Conservation (phyloP, 2,888 invertebrate genomes). For the Calephelis perditalis region DNA sequence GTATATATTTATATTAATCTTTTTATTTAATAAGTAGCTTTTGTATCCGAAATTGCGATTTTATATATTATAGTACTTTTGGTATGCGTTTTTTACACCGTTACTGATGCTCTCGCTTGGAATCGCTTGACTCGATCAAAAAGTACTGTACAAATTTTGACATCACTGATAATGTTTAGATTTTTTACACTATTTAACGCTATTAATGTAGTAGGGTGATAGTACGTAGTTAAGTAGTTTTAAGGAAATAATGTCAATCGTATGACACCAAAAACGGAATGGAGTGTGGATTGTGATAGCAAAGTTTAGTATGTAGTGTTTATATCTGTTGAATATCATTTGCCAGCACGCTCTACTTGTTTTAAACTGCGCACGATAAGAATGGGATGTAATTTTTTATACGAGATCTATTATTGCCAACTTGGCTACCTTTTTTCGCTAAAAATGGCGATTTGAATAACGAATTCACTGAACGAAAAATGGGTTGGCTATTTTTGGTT, state of each 20-base stretch:
- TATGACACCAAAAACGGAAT: slow-evolving; percentile 55
- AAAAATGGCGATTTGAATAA: too few relatives aligned
- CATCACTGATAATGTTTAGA: slow-evolving; percentile 17
- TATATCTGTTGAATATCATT: slow-evolving; percentile 1
- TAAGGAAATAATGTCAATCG: slow-evolving; percentile 38
- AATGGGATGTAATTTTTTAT: too few relatives aligned
- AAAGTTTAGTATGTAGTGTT: slow-evolving; percentile 3
- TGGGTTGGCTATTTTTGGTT: too few relatives aligned
- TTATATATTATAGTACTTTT: slow-evolving; percentile 24
- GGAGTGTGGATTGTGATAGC: slow-evolving; percentile 51
- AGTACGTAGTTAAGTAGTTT: slow-evolving; percentile 30
- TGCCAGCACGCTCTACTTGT: neutral
- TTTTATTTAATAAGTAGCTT: slow-evolving; percentile 20
- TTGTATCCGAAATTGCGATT: slow-evolving; percentile 15
- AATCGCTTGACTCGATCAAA: slow-evolving; percentile 22
- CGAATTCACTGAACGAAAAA: too few relatives aligned
- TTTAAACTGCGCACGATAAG: neutral
- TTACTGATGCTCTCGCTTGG: slow-evolving; percentile 30
- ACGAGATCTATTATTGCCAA: too few relatives aligned
- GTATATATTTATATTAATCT: slow-evolving; percentile 28
- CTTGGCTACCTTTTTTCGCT: too few relatives aligned
- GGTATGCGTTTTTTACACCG: slow-evolving; percentile 29
- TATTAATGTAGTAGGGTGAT: slow-evolving; percentile 21
- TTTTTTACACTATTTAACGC: slow-evolving; percentile 23
- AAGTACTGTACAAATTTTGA: slow-evolving; percentile 19